These are phyloP conservation scores for Eilema sororculum DNA, from an alignment of 2,888 invertebrate genomes.

Conservation along the genomic window DNA sequence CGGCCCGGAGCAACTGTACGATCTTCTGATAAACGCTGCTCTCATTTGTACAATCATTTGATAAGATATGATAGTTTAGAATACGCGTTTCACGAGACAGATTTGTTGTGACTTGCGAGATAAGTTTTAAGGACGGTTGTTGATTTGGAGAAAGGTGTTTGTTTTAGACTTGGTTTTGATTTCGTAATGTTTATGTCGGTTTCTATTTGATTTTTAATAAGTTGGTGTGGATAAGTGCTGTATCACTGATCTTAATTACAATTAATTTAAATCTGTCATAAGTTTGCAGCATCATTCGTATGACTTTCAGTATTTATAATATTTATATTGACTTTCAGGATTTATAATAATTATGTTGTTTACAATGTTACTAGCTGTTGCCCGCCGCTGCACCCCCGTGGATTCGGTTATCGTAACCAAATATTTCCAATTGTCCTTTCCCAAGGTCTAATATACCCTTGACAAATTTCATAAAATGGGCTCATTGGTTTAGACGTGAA, in stretches of 20 bases:
- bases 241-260: slow-evolving; percentile 57
- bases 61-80: slow-evolving; percentile 80
- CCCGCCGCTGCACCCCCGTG: too few relatives aligned
- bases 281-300: not conserved
- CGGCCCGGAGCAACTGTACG: slow-evolving; percentile 61
- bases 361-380: not conserved
- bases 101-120: slow-evolving; percentile 77
- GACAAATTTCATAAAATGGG: too few relatives aligned
- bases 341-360: not conserved
- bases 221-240: slow-evolving; percentile 36
- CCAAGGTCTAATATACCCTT: too few relatives aligned
- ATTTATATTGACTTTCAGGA: not conserved
- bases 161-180: slow-evolving; percentile 39
- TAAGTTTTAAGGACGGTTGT: slow-evolving; percentile 59
- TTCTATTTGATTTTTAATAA: slow-evolving; percentile 47
- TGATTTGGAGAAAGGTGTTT: slow-evolving; percentile 38
- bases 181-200: slow-evolving; percentile 53
- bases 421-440: too few relatives aligned
- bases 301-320: not conserved
- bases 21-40: slow-evolving; percentile 71
- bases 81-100: slow-evolving; percentile 77
- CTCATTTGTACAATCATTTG: slow-evolving; percentile 84
- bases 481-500: too few relatives aligned
- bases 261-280: slow-evolving; percentile 54
- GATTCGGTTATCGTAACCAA: too few relatives aligned